phyloP scores from a whole-genome alignment of 2,888 invertebrate genomes.

The Laothoe populi region DNA sequence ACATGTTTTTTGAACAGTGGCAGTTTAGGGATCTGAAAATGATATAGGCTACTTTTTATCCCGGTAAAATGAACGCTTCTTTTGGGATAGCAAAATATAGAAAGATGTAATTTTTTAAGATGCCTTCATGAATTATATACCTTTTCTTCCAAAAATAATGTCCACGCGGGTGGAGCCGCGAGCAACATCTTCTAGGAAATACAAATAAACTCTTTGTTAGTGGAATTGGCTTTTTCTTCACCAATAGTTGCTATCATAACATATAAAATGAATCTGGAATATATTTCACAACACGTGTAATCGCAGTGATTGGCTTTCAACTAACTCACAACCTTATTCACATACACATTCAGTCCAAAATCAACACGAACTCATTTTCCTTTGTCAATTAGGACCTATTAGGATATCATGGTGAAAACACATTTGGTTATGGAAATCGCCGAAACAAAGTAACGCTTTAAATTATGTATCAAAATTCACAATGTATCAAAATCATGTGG shows the following conservation, averaged over 20 bases:
- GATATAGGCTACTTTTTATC: too few relatives aligned
- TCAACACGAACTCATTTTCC: neutral
- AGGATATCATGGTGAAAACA: slow-evolving; percentile 26
- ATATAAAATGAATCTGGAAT: slow-evolving; percentile 21
- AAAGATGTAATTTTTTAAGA: too few relatives aligned
- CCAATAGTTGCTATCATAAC: neutral
- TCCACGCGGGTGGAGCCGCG: too few relatives aligned
- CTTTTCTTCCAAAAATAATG: too few relatives aligned
- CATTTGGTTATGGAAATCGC: slow-evolving; percentile 29
- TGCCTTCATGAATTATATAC: too few relatives aligned
- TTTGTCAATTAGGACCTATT: slow-evolving; percentile 29
- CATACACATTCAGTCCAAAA: neutral
- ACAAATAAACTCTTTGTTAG: slow-evolving; percentile 1
- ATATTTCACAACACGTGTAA: slow-evolving; percentile 24
- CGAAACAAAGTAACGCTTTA: slow-evolving; percentile 20
- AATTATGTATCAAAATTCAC: slow-evolving; percentile 14
- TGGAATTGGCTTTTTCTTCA: slow-evolving; percentile 1
- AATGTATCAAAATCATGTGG: slow-evolving; percentile 5
- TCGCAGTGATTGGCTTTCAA: slow-evolving; percentile 16
- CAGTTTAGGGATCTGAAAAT: too few relatives aligned
- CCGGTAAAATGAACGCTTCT: too few relatives aligned
- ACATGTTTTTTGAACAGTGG: too few relatives aligned
- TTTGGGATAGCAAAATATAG: too few relatives aligned
- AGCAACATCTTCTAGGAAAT: too few relatives aligned
- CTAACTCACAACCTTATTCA: neutral